Base-by-base conservation (phyloP, 2,113 vertebrate genomes). In the Zapus hudsonius region DNA sequence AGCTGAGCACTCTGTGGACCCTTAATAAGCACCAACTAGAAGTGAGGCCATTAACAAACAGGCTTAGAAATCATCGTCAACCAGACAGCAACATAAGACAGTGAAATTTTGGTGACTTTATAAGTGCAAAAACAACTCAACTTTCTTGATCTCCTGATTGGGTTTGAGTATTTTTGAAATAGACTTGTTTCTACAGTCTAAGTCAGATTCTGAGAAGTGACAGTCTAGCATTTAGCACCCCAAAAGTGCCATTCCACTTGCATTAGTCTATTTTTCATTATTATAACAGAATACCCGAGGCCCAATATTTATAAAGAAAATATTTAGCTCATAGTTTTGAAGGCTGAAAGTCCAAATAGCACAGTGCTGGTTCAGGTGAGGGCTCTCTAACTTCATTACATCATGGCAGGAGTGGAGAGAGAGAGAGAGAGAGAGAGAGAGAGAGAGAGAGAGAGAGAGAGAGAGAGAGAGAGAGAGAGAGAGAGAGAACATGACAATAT, bases 131-230 rank as follows among this genome's bases (percentile, higher is more conserved):
- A 44, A 83, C 86, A 63, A 0, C 22, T 92, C 88, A 89, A 72
- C 13, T 40, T 76, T 85, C 31, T 80, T 75, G 33, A 44, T 80
- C 27, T 47, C 15, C 57, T 86, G 27, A 3, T 52, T 94, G 23
- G 42, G 13, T 67, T 33, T 59, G 78, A 17, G 36, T 66, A 84
- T 78, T 91, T 93, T 64, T 13, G 66, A n/a, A 67, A 84, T 75
- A 4, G 20, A 31, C 67, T 84, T 36, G 42, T 9, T 82, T 40
- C 38, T 80, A 67, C 2, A 25, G 19, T 55, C 31, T 73, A 79
- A 73, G n/a, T 94, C 31, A 87, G 42, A 59, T 74, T 76, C 80
- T 79, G n/a, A 88, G 42, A 79, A 66, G n/a, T 64, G 44, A 79
- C 11, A 87, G 33, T 11, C 8, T 84, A 63, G 19, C 31, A 29